Conservation (phyloP, 2,113 vertebrate species). For the Nestor notabilis region DNA sequence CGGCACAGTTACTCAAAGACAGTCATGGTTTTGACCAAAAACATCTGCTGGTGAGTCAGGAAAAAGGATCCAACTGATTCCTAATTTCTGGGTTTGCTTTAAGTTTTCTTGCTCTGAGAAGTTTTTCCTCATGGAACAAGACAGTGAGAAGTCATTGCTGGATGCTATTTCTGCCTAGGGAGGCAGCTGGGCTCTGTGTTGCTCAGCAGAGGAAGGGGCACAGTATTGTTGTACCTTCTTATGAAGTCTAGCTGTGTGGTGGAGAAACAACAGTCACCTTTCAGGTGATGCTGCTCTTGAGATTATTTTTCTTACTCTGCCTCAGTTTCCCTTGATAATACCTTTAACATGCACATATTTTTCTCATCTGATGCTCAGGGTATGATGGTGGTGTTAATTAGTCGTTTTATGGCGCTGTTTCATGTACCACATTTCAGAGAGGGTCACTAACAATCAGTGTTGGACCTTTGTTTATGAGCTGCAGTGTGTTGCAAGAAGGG, state of each 20-base stretch:
- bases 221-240: neutral
- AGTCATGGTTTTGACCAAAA: neutral
- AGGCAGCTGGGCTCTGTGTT: neutral
- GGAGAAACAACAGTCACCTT: neutral
- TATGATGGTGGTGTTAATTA: neutral
- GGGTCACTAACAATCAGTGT: neutral
- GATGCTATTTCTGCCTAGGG: neutral
- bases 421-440: neutral
- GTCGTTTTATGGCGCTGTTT: neutral
- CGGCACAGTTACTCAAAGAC: neutral
- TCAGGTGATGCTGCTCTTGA: neutral
- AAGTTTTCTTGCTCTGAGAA: neutral
- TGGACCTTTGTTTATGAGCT: neutral
- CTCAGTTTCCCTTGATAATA: neutral
- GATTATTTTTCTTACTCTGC: neutral
- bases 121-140: neutral
- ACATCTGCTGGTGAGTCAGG: neutral
- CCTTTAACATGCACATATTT: rapidly evolving
- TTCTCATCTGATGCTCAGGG: neutral
- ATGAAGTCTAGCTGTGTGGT: neutral
- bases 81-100: neutral
- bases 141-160: neutral
- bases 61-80: neutral
- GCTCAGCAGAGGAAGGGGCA: neutral
- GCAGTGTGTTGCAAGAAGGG: conserved; percentile 1